These are phyloP conservation scores for Panorpa germanica DNA, from an alignment of 2,888 invertebrate genomes.

Conservation along the genomic window DNA sequence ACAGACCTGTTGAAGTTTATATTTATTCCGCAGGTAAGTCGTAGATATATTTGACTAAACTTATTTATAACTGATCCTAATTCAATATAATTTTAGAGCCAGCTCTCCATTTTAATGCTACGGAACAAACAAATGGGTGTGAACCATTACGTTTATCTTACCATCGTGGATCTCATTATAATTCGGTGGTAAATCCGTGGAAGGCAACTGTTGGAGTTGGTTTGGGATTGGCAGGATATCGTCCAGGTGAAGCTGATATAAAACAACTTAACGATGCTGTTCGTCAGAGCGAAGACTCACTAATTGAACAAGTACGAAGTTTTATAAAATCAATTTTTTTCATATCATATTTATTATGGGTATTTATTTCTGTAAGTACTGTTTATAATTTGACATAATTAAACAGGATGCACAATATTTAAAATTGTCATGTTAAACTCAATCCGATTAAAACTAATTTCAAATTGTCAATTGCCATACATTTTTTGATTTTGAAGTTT, in stretches of 20 bases:
- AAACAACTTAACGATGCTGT: slow-evolving; percentile 55
- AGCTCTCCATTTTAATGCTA: no score
- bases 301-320: slow-evolving; percentile 67
- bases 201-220: slow-evolving; percentile 69
- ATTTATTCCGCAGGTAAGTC: slow-evolving; percentile 48
- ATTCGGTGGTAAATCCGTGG: slow-evolving; percentile 71
- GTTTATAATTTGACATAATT: no score
- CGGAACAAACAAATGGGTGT: slow-evolving; percentile 36
- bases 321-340: neutral
- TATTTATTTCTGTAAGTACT: no score
- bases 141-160: slow-evolving; percentile 70
- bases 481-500: no score
- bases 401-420: no score
- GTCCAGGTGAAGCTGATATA: slow-evolving; percentile 48
- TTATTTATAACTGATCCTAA: slow-evolving; percentile 1
- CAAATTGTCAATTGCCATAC: no score
- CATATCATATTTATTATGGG: no score
- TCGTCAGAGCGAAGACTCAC: slow-evolving; percentile 55
- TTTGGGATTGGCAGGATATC: slow-evolving; percentile 61
- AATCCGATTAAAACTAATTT: no score
- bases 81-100: slow-evolving; percentile 1
- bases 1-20: slow-evolving; percentile 72
- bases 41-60: slow-evolving; percentile 1
- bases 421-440: no score
- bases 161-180: slow-evolving; percentile 74